phyloP scores from a whole-genome alignment of 2,888 invertebrate genomes.

The Scaptodrosophila latifasciaeformis region DNA sequence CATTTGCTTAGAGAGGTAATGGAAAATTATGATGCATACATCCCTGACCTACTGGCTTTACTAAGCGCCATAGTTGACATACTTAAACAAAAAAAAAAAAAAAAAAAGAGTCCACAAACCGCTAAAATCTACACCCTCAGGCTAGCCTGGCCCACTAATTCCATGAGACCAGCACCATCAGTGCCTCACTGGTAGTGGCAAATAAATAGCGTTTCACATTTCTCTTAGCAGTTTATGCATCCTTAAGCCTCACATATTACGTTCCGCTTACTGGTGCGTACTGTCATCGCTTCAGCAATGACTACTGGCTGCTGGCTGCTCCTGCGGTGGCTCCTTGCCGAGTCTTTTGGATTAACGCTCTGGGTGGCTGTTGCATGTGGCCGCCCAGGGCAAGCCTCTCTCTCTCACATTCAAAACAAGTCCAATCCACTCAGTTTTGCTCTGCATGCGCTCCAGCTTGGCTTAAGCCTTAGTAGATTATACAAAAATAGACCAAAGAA shows the following conservation, averaged over 20 bases:
- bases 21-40: conserved; percentile 31
- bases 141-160: conserved; percentile 2
- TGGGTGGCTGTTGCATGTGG: neutral
- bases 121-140: neutral
- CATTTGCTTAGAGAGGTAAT: neutral
- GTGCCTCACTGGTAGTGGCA: conserved; percentile 35
- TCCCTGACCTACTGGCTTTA: conserved; percentile 63
- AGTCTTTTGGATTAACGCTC: neutral
- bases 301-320: neutral
- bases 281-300: conserved; percentile 1
- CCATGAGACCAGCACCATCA: neutral
- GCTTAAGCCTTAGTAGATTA: conserved; percentile 22
- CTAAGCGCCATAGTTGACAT: conserved; percentile 48
- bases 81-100: too few species aligned
- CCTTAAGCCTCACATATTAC: conserved; percentile 1
- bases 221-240: conserved; percentile 55
- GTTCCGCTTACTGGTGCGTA: conserved; percentile 26
- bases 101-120: neutral
- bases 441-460: conserved; percentile 27
- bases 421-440: too few species aligned
- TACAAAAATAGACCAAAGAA: too few species aligned
- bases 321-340: neutral
- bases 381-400: too few species aligned
- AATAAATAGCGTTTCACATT: conserved; percentile 66
- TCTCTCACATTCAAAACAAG: too few species aligned